Conservation (phyloP, 2,888 invertebrate genomes). For the Apotomis betuletana region DNA sequence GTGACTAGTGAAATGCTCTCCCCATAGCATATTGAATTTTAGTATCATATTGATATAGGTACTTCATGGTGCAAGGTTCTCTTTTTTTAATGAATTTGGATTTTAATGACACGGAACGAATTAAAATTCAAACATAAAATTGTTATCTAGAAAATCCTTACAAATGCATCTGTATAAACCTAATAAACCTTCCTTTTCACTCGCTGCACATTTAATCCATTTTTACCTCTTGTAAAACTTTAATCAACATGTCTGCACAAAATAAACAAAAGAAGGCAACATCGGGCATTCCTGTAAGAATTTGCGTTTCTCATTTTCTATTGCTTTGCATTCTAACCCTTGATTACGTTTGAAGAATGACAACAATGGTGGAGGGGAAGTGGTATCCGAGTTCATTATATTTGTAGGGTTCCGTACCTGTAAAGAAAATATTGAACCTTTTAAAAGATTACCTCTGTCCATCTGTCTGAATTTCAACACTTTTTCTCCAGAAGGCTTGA, state of each 20-base stretch:
- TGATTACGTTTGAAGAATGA: conserved; percentile 68
- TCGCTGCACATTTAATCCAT: neutral
- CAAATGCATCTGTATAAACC: neutral
- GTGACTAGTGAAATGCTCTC: no score
- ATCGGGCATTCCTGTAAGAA: conserved; percentile 28
- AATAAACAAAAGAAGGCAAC: conserved; percentile 33
- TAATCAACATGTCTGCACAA: conserved; percentile 30
- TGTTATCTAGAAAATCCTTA: neutral
- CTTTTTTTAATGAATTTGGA: no score
- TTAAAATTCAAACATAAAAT: no score
- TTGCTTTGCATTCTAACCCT: conserved; percentile 54
- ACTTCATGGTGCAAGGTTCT: no score
- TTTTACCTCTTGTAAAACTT: conserved; percentile 21
- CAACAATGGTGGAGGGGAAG: conserved; percentile 60
- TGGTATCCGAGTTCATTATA: conserved; percentile 66
- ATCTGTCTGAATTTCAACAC: no score
- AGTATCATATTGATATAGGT: no score
- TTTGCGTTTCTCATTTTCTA: conserved; percentile 48
- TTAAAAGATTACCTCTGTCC: no score
- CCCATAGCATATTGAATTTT: no score
- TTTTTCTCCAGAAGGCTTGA: no score
- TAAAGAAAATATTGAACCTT: no score
- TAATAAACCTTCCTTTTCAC: neutral
- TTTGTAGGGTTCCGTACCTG: no score
- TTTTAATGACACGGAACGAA: no score